Percentiles rank a stretch among this genome's conserved stretches.
These are phyloP conservation scores for Athetis lepigone DNA, from an alignment of 2,888 invertebrate genomes.

Conservation along the genomic window DNA sequence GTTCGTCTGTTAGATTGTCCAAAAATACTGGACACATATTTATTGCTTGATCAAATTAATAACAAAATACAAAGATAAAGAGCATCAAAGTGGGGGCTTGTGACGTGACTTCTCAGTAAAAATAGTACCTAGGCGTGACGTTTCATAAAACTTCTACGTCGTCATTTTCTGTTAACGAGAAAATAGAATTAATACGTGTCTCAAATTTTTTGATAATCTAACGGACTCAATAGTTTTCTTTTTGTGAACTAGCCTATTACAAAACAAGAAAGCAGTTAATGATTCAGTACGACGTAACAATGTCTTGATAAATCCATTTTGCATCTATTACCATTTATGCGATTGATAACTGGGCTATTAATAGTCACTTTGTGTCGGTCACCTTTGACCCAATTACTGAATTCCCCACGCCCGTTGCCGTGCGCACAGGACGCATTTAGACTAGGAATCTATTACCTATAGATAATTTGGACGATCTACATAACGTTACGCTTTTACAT, in stretches of 20 bases:
- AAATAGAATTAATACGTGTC: too few species aligned
- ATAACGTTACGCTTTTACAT: neutral
- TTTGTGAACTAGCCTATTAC: neutral
- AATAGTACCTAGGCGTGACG: too few species aligned
- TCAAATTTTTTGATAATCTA: too few species aligned
- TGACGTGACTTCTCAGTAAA: too few species aligned
- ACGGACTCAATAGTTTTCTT: too few species aligned
- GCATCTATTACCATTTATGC: slow-evolving; percentile 28
- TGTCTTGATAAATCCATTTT: slow-evolving; percentile 20
- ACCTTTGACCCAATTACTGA: slow-evolving; percentile 71
- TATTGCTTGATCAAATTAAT: too few species aligned
- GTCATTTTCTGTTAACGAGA: too few species aligned
- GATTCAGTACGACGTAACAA: slow-evolving; percentile 1
- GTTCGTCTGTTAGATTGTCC: too few species aligned
- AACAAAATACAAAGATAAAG: too few species aligned
- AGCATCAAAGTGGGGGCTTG: too few species aligned
- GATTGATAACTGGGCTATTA: slow-evolving; percentile 64
- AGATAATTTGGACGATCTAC: neutral
- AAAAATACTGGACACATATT: too few species aligned
- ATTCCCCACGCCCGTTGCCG: slow-evolving; percentile 59
- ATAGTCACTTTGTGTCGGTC: slow-evolving; percentile 61
- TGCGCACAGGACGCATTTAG: slow-evolving; percentile 64
- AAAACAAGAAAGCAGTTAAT: neutral
- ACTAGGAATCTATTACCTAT: slow-evolving; percentile 36
- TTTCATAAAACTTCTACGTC: too few species aligned